phyloP scores from a whole-genome alignment of 1,140 invertebrate species.

The fruit fly (Drosophila melanogaster) region DNA sequence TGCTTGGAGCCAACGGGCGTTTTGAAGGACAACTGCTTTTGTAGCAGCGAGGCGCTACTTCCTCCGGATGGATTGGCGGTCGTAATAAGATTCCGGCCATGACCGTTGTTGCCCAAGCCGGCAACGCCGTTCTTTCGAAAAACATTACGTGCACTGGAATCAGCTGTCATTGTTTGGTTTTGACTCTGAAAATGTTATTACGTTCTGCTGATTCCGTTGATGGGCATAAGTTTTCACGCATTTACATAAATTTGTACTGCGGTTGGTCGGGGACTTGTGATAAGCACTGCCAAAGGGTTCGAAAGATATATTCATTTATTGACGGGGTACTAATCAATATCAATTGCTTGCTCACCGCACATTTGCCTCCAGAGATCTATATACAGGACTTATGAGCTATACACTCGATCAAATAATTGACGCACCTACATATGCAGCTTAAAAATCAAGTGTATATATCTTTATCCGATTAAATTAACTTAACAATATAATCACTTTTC shows the following conservation, averaged over 20 bases:
- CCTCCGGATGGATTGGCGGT: conserved; percentile 74
- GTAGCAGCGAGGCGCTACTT: conserved; percentile 70
- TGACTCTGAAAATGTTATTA: conserved; percentile 34
- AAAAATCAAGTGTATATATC: not conserved
- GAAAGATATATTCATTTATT: conserved; percentile 17
- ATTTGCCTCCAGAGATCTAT: conserved; percentile 16
- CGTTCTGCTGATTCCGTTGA: conserved; percentile 7
- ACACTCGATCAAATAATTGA: not conserved
- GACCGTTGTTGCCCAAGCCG: conserved; percentile 53
- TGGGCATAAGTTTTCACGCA: conserved; percentile 14
- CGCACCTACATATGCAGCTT: not conserved
- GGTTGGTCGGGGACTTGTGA: conserved; percentile 6
- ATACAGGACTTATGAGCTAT: not conserved
- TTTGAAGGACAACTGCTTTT: conserved; percentile 77
- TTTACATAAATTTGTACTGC: conserved; percentile 17
- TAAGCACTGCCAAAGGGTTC: not conserved
- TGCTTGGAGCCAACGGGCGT: conserved; percentile 73
- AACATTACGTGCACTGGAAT: conserved; percentile 68
- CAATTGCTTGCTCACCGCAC: conserved; percentile 31
- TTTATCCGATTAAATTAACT: not conserved
- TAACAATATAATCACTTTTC: conserved; percentile 14
- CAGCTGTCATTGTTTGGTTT: conserved; percentile 57
- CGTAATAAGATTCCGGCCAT: conserved; percentile 68
- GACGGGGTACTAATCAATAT: conserved; percentile 39
- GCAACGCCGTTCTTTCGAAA: conserved; percentile 65